Evolutionary conservation across 2,797 vertebrate genomes (phyloP).

Genomic region (Liasis olivaceus): DNA sequence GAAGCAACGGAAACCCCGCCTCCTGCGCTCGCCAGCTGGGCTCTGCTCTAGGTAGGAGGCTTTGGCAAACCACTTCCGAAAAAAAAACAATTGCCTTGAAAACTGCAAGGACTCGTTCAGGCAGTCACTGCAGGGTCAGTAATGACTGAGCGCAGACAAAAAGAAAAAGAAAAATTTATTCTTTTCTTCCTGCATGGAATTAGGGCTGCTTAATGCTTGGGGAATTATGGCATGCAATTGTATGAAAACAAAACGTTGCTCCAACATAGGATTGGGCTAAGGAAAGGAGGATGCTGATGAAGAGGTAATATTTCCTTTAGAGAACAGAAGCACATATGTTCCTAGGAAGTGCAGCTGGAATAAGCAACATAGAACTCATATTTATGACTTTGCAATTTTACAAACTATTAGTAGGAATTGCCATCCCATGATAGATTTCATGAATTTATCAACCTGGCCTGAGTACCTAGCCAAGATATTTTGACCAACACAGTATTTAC

Average conservation of each 20-base stretch:
- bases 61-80: too few relatives aligned
- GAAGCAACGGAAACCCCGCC: too few relatives aligned
- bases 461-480: background rate
- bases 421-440: background rate
- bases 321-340: background rate
- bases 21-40: too few relatives aligned
- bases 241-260: background rate
- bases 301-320: background rate
- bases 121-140: too few relatives aligned
- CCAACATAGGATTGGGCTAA: background rate
- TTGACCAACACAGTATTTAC: background rate
- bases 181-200: constrained; percentile 35
- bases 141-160: too few relatives aligned
- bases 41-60: too few relatives aligned
- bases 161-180: too few relatives aligned
- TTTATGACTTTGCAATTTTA: background rate
- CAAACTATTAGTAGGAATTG: background rate
- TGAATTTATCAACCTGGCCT: background rate
- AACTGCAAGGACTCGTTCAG: too few relatives aligned
- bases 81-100: too few relatives aligned
- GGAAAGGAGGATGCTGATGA: background rate
- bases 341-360: background rate
- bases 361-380: background rate
- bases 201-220: constrained; percentile 27
- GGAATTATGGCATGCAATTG: constrained; percentile 1